These are phyloP conservation scores for Aphidius ervi DNA, from an alignment of 1,140 invertebrate genomes.

Conservation along the genomic window DNA sequence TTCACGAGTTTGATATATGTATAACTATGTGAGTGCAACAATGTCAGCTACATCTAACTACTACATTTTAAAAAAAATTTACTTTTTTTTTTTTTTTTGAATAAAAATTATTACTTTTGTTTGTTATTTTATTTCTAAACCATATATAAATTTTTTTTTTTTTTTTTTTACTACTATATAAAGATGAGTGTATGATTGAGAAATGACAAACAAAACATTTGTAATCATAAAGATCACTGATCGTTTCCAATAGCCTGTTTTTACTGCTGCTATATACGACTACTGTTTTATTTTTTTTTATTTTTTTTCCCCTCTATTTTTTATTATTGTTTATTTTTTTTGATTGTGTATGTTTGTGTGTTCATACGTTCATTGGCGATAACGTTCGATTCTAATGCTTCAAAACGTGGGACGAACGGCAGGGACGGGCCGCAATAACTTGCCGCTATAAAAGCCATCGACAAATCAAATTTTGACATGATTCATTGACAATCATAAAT, in stretches of 20 bases:
- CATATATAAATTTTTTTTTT: no score
- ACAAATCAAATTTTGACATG: conserved; percentile 56
- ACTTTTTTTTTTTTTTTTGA: no score
- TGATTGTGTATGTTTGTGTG: background rate
- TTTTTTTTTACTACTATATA: no score
- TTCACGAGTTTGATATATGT: conserved; percentile 49
- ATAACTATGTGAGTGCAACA: conserved; percentile 31
- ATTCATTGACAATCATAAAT: conserved; percentile 53
- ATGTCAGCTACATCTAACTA: conserved; percentile 26
- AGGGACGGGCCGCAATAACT: conserved; percentile 45
- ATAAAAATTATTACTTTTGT: no score
- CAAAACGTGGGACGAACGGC: no score
- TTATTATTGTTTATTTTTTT: background rate
- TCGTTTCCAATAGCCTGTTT: no score
- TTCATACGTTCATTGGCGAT: background rate
- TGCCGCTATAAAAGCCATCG: conserved; percentile 54
- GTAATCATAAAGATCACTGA: no score
- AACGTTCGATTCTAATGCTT: conserved; percentile 12
- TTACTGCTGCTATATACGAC: background rate
- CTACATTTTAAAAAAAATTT: background rate
- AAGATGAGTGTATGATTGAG: no score
- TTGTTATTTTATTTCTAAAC: no score
- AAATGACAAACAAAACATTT: no score
- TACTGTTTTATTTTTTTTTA: background rate
- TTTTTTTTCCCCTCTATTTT: background rate